Evolutionary conservation across 1,140 invertebrate genomes (phyloP), one percentile per base, ranked within the genome.

Genomic region (Bacillus rossius): DNA sequence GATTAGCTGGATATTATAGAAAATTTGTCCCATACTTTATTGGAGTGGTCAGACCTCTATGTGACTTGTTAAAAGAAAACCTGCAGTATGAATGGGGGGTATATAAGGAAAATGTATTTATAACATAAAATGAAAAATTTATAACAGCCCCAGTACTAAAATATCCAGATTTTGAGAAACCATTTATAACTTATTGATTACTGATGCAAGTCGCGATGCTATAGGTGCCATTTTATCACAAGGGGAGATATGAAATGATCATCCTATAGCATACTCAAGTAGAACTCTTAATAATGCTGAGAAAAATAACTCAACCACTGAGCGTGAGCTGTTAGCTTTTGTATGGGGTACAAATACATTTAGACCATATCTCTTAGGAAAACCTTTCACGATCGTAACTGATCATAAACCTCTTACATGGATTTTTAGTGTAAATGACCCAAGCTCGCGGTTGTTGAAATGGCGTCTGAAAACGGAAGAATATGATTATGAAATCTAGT

Each of bases 261-360:
- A n/a, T 5, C 58, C 61, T 0, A 42, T 64, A 23, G 64, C 63
- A 8, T 73, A 71, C 59, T 65, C 67, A 3, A 71, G 68, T 49
- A 59, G 67, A 52, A 72, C 61, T 10, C 59, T 76, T 10, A 65
- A 63, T 14, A 40, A 61, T 25, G 55, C 65, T 1, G 71, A 78
- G 63, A 51, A 41, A 19, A 68, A 69, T 17, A 77, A 77, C 55
- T 67, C 65, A 1, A 73, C 72, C 13, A 74, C 68, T 23, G 76
- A 81, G 60, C 72, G 75, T 60, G 78, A 83, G 72, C 64, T 77
- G 43, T 60, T 83, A 19, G 78, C 77, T 2, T 71, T 82, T 8
- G 67, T 83, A 0, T 78, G 71, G 70, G 71, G 69, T 8, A 63
- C 73, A 2, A 69, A 74, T 62, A 67, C 73, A 51, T 78, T 78